Evolutionary conservation across 2,888 invertebrate genomes (phyloP), one percentile per base, ranked within the genome.

Genomic region (Eulithis testata): DNA sequence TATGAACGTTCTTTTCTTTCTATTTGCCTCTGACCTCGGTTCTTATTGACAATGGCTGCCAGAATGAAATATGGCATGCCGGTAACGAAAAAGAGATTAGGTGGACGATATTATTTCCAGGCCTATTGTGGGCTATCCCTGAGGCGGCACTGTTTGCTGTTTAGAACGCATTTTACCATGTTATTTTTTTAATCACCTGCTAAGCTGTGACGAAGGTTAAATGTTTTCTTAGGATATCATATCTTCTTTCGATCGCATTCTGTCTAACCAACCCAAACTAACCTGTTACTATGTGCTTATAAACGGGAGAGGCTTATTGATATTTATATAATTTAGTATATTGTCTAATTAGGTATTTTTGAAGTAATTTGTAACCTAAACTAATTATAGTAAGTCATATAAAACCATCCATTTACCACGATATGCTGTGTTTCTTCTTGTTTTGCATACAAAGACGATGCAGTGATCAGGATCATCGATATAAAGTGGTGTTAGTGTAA

Each of bases 31-130:
- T 90, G 91, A 91, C 91, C 91, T 89, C 91, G 86, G 86, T 78
- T 85, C 82, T 83, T 90, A 91, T 91, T 91, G 91, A 92, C 93
- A 93, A 93, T 91, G 87, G 88, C 90, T 91, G 90, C 89, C 91
- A 88, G 89, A 87, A 92, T 92, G 91, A 93, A 91, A 91, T 92
- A 93, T 91, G 90, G 90, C 84, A 87, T 83, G 86, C 82, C 86
- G 87, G 84, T 88, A 88, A 91, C 87, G 86, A 88, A 91, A 90
- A 88, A 89, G 86, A 90, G 91, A 91, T 92, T 91, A 89, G 85
- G 85, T 86, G 86, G 85, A 88, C 84, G 89, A 90, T 89, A 90
- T 90, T 88, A 87, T 82, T 84, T 78, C 67, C 77, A 80, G 69
- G 70, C 77, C 81, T 82, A 82, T 86, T 84, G 84, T 86, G 73